Evolutionary conservation across 1,140 invertebrate genomes (phyloP).

Genomic region (Homarus americanus): DNA sequence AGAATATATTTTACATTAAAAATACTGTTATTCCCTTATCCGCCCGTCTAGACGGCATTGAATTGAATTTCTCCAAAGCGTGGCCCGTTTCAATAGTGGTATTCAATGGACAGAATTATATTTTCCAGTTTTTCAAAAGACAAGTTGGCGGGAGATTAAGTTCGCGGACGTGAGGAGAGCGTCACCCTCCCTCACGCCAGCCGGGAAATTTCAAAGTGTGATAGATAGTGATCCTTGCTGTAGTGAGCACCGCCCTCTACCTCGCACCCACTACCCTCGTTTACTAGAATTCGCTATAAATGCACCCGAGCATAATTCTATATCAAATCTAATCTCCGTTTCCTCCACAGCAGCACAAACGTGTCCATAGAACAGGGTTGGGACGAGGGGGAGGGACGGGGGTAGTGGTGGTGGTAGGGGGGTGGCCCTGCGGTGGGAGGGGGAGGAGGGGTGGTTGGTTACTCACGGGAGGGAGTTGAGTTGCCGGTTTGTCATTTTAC

Average conservation of each 20-base stretch:
- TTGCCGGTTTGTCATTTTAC: not conserved
- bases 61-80: conserved; percentile 72
- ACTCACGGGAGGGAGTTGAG: conserved; percentile 20
- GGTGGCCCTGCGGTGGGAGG: not conserved
- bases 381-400: conserved; percentile 27
- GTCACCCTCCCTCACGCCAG: not conserved
- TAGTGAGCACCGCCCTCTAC: not conserved
- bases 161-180: conserved; percentile 31
- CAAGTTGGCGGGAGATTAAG: conserved; percentile 51
- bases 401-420: not conserved
- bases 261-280: not conserved
- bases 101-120: conserved; percentile 72
- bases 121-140: conserved; percentile 72
- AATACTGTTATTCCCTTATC: conserved; percentile 10
- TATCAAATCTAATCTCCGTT: conserved; percentile 69
- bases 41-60: conserved; percentile 63
- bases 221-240: conserved; percentile 24
- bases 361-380: conserved; percentile 67
- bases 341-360: conserved; percentile 69
- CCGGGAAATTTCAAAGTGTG: conserved; percentile 30
- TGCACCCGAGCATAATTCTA: conserved; percentile 58
- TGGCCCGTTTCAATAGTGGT: conserved; percentile 68
- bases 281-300: conserved; percentile 22
- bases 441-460: conserved; percentile 32
- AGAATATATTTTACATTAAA: conserved; percentile 23